These are phyloP conservation scores for Dysmachus trigonus DNA, from an alignment of 2,888 invertebrate genomes.

Conservation along the genomic window DNA sequence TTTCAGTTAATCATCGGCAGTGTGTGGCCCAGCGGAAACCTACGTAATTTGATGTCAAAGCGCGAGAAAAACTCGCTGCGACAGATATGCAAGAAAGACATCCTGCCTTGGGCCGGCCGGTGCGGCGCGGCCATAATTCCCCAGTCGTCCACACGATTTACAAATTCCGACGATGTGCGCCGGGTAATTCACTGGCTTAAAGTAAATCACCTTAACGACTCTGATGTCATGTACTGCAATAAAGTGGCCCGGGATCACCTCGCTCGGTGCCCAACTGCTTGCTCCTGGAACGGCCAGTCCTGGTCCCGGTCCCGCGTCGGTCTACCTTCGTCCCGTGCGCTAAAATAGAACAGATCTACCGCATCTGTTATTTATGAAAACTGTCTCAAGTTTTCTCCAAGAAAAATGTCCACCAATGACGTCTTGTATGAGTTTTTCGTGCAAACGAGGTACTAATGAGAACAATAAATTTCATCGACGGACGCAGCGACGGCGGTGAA, in stretches of 20 bases:
- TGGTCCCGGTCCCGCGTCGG: no score
- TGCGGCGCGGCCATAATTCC: neutral
- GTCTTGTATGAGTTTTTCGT: constrained; percentile 43
- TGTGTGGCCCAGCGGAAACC: neutral
- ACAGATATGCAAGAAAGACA: neutral
- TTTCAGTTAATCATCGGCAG: neutral
- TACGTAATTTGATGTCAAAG: neutral
- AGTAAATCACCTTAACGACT: constrained; percentile 26
- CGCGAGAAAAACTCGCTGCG: neutral
- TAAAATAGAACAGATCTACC: constrained; percentile 8
- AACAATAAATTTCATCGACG: constrained; percentile 32
- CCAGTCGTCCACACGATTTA: neutral
- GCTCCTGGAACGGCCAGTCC: constrained; percentile 4
- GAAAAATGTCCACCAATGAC: constrained; percentile 35
- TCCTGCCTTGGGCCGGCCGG: no score
- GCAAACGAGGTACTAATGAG: constrained; percentile 43
- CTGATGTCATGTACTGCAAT: neutral
- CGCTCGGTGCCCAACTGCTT: neutral
- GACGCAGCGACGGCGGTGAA: constrained; percentile 12
- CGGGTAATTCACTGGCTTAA: constrained; percentile 13
- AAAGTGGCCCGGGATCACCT: neutral
- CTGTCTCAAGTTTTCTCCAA: constrained; percentile 30
- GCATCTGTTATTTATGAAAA: constrained; percentile 39
- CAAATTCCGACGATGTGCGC: constrained; percentile 15
- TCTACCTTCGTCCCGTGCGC: neutral